These are phyloP conservation scores for Marronus borbonicus DNA, from an alignment of 2,888 invertebrate species.

Conservation along the genomic window DNA sequence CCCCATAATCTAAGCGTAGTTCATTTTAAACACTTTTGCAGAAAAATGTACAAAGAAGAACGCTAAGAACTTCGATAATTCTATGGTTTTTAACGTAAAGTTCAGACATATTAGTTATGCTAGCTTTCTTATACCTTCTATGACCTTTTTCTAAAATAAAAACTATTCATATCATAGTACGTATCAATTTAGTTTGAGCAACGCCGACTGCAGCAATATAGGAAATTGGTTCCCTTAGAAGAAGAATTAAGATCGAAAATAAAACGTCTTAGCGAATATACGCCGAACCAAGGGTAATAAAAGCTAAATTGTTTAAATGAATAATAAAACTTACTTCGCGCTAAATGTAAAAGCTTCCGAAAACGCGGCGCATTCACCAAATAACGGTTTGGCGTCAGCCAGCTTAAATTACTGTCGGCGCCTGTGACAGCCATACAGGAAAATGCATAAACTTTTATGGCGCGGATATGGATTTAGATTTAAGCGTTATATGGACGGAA, in stretches of 20 bases:
- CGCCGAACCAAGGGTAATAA: conserved; percentile 15
- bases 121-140: too few species aligned
- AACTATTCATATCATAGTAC: too few species aligned
- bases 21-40: too few species aligned
- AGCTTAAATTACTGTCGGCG: conserved; percentile 27
- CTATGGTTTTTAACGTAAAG: too few species aligned
- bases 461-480: conserved; percentile 12
- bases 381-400: conserved; percentile 24
- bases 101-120: too few species aligned
- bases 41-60: too few species aligned
- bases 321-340: conserved; percentile 23
- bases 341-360: neutral
- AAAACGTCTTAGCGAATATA: neutral
- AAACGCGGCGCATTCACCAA: conserved; percentile 16
- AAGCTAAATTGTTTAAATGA: conserved; percentile 39
- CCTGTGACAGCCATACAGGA: conserved; percentile 15
- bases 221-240: neutral
- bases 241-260: neutral
- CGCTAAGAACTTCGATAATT: too few species aligned
- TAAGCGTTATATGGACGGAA: conserved; percentile 8
- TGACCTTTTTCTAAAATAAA: too few species aligned
- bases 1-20: too few species aligned
- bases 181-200: too few species aligned
- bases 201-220: too few species aligned
- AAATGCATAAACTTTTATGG: conserved; percentile 33